Conservation (phyloP, 2,888 invertebrate genomes). For the Drepanosiphum platanoidis region DNA sequence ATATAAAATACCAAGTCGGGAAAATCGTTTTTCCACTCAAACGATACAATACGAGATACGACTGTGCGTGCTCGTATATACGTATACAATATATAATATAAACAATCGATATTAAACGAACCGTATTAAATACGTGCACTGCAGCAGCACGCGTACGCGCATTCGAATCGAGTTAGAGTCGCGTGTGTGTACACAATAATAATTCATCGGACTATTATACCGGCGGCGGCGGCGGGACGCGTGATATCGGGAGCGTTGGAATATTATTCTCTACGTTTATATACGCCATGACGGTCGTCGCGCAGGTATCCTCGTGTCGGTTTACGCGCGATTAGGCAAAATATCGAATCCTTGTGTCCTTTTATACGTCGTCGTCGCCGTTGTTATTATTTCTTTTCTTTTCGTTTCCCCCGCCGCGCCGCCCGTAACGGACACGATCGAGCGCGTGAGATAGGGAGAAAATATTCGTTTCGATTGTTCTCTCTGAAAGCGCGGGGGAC, state of each 20-base stretch:
- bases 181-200: not conserved
- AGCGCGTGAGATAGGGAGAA: not conserved
- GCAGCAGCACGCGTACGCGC: not conserved
- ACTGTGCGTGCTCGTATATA: too few species aligned
- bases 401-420: too few species aligned
- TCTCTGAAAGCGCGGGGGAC: too few species aligned
- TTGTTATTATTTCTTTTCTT: not conserved
- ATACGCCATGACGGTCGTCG: not conserved
- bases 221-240: too few species aligned
- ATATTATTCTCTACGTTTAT: too few species aligned
- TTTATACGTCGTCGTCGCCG: too few species aligned
- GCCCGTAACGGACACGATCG: not conserved
- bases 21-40: conserved; percentile 34
- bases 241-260: too few species aligned
- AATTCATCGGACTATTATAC: too few species aligned
- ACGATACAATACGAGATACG: not conserved
- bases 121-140: conserved; percentile 21
- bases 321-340: conserved; percentile 30
- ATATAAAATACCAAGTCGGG: not conserved
- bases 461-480: not conserved
- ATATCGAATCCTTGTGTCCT: conserved; percentile 1
- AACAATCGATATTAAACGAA: conserved; percentile 27
- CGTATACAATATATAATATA: too few species aligned
- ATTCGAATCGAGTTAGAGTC: not conserved
- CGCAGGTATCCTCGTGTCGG: not conserved